phyloP scores from a whole-genome alignment of 37 sponge, comb jelly and placozoan genomes.

The Spongilla lacustris region DNA sequence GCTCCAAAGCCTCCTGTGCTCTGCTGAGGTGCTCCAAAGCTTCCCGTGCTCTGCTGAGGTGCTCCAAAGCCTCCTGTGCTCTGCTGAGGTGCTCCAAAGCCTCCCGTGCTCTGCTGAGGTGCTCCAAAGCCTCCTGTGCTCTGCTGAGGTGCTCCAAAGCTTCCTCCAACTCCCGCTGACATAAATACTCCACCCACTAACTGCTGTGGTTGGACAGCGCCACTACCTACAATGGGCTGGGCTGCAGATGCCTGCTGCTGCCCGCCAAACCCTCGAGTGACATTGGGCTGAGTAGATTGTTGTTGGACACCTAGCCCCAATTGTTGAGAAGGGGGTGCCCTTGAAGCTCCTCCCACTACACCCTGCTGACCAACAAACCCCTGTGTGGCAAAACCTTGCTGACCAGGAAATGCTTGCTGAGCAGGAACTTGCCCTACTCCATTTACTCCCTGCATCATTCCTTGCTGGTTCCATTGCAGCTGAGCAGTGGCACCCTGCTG shows the following conservation, averaged over 20 bases:
- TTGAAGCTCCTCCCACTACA: neutral
- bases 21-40: neutral
- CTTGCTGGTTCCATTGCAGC: neutral
- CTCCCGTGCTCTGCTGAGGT: neutral
- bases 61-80: neutral
- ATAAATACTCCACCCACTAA: neutral
- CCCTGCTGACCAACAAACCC: neutral
- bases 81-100: slow-evolving; percentile 6
- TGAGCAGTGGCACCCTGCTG: neutral
- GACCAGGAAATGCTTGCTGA: neutral
- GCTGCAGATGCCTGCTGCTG: neutral
- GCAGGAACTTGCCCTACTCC: neutral
- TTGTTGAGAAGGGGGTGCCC: neutral
- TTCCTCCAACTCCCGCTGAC: slow-evolving; percentile 2
- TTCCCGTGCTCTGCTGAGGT: slow-evolving; percentile 2
- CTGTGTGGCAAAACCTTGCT: neutral
- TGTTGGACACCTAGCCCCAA: neutral
- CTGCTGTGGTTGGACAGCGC: slow-evolving; percentile 2
- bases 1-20: neutral
- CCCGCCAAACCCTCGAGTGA: neutral
- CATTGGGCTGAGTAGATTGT: neutral
- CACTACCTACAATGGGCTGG: neutral
- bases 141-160: neutral
- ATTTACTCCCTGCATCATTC: neutral
- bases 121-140: neutral